Base-by-base conservation (phyloP, 2,888 invertebrate species). In the Drosophila formosana region DNA sequence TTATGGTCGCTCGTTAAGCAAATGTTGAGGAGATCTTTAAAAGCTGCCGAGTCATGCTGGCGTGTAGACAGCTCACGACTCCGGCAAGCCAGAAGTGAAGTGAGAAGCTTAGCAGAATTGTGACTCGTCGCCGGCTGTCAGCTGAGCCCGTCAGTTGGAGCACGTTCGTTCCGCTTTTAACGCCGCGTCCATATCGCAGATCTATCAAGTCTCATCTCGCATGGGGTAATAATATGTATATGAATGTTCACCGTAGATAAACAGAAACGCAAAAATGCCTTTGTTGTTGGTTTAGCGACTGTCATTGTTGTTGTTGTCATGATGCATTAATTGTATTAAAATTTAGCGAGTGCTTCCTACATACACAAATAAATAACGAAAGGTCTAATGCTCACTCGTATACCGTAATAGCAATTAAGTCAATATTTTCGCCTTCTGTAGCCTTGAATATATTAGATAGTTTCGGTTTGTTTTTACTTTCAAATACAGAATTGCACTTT, bases 161-260 rank as follows among this genome's bases (percentile, higher is more conserved):
- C 82, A 74, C 67, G 82, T 73, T 67, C 63, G 68, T 66, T 58
- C 60, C 72, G 74, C 68, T 67, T 61, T 67, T 53, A 49, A 39
- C 64, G 58, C 61, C 6, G 49, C n/a, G 45, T 53, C 41, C 39
- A 56, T 67, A 64, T 61, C 47, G 43, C 37, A 49, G 52, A 69
- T 67, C 46, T 51, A 61, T 75, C 66, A 64, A 37, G 18, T 58
- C 34, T 39, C 39, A 51, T 9, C 43, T 26, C 13, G 7, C 28
- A 18, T 32, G 46, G 53, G 50, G 18, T 64, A 67, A 64, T 64
- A 63, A 53, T 49, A 72, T 58, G 56, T 51, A 72, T 58, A 60
- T 51, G 56, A 49, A 55, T 53, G 23, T 64, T 78, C 50, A 47
- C 52, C 32, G 30, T 34, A 32, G 41, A 32, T 47, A 46, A 61